phyloP scores from a whole-genome alignment of 2,797 vertebrate species.

The Microcaecilia unicolor region DNA sequence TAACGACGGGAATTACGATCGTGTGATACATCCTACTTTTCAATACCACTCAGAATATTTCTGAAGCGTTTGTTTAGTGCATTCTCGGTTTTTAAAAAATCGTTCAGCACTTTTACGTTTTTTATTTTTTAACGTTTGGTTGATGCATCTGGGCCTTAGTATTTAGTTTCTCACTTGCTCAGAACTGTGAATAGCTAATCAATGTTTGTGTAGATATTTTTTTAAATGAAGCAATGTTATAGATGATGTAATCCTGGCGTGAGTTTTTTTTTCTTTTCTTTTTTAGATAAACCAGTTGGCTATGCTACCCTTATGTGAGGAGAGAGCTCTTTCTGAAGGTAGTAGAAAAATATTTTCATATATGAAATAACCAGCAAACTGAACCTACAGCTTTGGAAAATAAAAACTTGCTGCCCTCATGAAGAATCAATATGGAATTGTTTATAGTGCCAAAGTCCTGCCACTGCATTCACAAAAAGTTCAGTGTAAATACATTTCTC shows the following conservation, averaged over 20 bases:
- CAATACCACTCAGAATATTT: no score
- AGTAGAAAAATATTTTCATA: constrained; percentile 36
- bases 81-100: no score
- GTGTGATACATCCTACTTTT: no score
- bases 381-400: constrained; percentile 34
- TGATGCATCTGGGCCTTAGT: no score
- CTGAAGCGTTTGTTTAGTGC: no score
- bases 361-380: constrained; percentile 26
- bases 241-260: no score
- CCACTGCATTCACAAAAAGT: constrained; percentile 61
- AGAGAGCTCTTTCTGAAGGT: constrained; percentile 22
- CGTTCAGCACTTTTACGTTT: no score
- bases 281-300: constrained; percentile 30
- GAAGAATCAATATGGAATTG: constrained; percentile 46
- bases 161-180: background rate
- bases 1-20: no score
- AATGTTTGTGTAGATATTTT: background rate
- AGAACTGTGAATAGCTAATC: no score
- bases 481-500: constrained; percentile 78
- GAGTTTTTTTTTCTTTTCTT: background rate
- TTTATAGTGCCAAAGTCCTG: constrained; percentile 90
- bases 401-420: constrained; percentile 18
- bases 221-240: no score
- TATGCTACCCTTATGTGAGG: constrained; percentile 12
- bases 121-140: no score